A percentile compares a stretch with the other conserved stretches of the same genome.
Conservation (phyloP, 2,888 invertebrate genomes). For the Cantharis nigra region DNA sequence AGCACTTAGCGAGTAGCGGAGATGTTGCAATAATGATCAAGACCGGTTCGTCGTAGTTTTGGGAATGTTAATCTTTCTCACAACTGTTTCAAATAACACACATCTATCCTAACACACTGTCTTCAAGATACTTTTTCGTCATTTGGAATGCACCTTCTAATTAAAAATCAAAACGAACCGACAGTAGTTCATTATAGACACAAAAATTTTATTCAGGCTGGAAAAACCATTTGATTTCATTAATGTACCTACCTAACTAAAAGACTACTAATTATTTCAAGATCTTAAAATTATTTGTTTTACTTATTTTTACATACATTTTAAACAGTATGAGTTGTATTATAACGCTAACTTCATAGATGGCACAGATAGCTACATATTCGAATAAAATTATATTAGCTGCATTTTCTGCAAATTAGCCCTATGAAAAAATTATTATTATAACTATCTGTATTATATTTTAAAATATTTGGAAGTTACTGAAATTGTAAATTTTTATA, state of each 20-base stretch:
- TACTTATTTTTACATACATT: background rate
- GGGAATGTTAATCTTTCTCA: conserved; percentile 44
- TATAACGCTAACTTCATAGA: background rate
- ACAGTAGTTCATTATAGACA: background rate
- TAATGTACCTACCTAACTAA: background rate
- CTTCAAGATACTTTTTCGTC: conserved; percentile 39
- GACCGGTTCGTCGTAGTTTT: conserved; percentile 39
- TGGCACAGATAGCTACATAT: background rate
- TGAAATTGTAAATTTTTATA: too few species aligned
- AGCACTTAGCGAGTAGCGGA: conserved; percentile 7
- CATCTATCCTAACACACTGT: conserved; percentile 40
- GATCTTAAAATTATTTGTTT: background rate
- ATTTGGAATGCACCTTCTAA: conserved; percentile 44
- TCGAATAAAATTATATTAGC: background rate
- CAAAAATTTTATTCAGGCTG: background rate
- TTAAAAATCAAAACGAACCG: conserved; percentile 35
- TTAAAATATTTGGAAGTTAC: background rate
- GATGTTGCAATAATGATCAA: conserved; percentile 29
- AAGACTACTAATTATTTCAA: background rate
- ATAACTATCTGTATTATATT: background rate
- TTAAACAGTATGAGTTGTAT: background rate
- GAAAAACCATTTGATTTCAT: background rate
- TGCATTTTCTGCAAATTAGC: background rate
- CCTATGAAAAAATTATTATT: background rate
- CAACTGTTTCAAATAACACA: conserved; percentile 37